phyloP scores from a whole-genome alignment of 1,140 invertebrate species.

The Hyles vespertilio region DNA sequence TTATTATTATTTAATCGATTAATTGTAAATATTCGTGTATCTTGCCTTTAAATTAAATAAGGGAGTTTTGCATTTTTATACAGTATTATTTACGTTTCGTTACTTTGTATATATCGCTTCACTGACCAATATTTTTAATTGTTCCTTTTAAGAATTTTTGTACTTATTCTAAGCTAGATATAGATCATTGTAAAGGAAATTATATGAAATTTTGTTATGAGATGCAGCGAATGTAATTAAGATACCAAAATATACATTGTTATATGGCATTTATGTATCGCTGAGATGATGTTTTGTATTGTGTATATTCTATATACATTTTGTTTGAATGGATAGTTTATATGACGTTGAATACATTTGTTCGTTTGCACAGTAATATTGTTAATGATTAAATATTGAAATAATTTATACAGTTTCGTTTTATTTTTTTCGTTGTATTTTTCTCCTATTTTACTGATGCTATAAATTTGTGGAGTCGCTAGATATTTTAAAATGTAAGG shows the following conservation, averaged over 20 bases:
- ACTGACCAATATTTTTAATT: no score
- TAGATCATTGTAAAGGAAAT: not conserved
- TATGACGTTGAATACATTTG: conserved; percentile 57
- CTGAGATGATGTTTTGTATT: conserved; percentile 1
- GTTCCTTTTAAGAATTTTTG: not conserved
- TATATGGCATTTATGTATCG: not conserved
- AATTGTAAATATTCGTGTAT: conserved; percentile 22
- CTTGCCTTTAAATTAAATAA: conserved; percentile 17
- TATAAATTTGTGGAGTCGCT: no score
- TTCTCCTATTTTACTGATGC: no score
- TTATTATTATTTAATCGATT: conserved; percentile 7
- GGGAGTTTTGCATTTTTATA: conserved; percentile 13
- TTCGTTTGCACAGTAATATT: conserved; percentile 62
- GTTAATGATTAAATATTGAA: conserved; percentile 57
- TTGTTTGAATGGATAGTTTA: conserved; percentile 69
- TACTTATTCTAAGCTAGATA: not conserved
- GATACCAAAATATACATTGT: conserved; percentile 3
- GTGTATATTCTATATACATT: conserved; percentile 54
- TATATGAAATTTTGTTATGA: conserved; percentile 1
- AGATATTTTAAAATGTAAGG: no score
- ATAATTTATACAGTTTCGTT: conserved; percentile 22
- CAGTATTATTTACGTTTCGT: conserved; percentile 22
- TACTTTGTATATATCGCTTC: not conserved
- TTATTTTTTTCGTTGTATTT: conserved; percentile 2
- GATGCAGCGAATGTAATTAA: not conserved